Conservation (phyloP, 2,113 vertebrate species). For the Loxodonta africana region DNA sequence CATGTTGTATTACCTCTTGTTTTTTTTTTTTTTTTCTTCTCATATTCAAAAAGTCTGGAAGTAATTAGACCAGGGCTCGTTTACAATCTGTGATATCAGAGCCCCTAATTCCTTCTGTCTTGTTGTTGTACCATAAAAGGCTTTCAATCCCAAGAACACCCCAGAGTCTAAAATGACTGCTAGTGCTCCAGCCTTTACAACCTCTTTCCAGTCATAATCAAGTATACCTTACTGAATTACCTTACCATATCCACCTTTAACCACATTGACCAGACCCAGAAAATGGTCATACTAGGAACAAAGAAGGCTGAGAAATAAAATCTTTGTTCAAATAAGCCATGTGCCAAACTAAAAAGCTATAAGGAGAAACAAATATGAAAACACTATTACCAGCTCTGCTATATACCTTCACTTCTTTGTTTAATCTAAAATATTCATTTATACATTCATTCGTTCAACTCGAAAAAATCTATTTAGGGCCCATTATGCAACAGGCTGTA, state of each 20-base stretch:
- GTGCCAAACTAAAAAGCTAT: neutral
- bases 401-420: neutral
- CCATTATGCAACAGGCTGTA: neutral
- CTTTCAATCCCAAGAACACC: conserved; percentile 1
- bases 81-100: neutral
- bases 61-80: neutral
- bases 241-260: neutral
- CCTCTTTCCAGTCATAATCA: neutral
- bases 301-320: neutral
- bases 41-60: neutral
- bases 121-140: neutral
- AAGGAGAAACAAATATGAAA: neutral
- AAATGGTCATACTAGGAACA: neutral
- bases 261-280: neutral
- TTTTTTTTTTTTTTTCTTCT: neutral
- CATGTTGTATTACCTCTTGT: neutral
- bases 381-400: neutral
- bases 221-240: neutral
- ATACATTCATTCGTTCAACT: neutral
- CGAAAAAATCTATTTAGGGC: neutral
- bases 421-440: neutral
- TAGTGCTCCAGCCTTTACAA: neutral
- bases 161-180: neutral
- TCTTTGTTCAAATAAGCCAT: neutral
- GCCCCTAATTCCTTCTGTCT: neutral